phyloP scores from a whole-genome alignment of 2,113 vertebrate species.

The Eupsittula cactorum region DNA sequence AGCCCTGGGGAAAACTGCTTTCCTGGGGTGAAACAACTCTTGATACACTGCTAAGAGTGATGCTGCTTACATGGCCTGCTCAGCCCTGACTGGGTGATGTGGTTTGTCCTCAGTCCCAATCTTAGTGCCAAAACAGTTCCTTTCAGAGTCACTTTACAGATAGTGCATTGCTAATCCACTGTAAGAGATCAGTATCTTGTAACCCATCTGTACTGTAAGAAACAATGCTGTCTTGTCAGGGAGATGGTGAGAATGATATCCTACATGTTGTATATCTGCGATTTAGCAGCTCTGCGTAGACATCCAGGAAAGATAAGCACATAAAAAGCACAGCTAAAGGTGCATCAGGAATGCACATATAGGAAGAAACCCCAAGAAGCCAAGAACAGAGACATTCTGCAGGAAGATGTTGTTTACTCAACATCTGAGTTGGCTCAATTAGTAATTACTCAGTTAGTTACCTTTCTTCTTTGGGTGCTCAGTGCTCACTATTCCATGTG shows the following conservation, averaged over 20 bases:
- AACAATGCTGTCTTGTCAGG: constrained; percentile 32
- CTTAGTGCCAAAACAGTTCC: not conserved
- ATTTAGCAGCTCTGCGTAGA: not conserved
- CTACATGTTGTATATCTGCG: not conserved
- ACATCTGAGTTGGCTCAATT: not conserved
- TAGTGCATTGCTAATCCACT: not conserved
- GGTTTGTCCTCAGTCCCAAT: not conserved
- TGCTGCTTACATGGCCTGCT: not conserved
- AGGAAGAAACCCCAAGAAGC: not conserved
- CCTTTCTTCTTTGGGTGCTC: not conserved
- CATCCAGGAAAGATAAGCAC: not conserved
- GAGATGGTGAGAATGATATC: not conserved
- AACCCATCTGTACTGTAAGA: constrained; percentile 47
- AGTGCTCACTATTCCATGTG: not conserved
- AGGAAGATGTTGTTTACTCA: not conserved
- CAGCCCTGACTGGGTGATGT: not conserved
- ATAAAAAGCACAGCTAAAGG: not conserved
- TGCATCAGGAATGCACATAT: not conserved
- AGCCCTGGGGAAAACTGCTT: not conserved
- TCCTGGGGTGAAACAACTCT: not conserved
- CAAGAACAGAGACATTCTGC: not conserved
- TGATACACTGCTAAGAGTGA: not conserved
- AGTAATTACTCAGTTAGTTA: not conserved
- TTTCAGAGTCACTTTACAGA: constrained; percentile 15
- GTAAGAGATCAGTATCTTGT: constrained; percentile 9